Evolutionary conservation across 2,888 invertebrate species (phyloP), one percentile per base, ranked within the genome.

Genomic region (Drosophila tanythrix): DNA sequence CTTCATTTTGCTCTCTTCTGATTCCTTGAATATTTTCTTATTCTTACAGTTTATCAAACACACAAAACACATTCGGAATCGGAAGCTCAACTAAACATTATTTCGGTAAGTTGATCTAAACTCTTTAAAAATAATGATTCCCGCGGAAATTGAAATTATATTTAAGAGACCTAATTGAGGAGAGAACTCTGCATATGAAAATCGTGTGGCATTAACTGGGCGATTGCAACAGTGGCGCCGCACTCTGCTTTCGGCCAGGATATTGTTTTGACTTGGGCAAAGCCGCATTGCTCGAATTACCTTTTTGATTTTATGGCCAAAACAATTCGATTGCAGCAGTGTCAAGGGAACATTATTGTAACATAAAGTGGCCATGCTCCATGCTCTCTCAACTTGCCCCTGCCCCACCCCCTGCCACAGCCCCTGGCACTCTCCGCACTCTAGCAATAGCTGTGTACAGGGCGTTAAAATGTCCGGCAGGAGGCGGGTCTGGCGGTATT

Each of bases 241-340:
- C 18, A n/a, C 21, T 66, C 52, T 13, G 43, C 21, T 56, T 36
- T 3, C 25, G 36, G 69, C 3, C 56, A 46, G 57, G 43, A 55
- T 62, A 53, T 58, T 43, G 55, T 48, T 52, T 46, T 36, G 35
- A 50, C 31, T 46, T 46, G 55, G 56, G 27, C 53, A 60, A 56
- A 64, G 60, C n/a, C 60, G 69, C 53, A 76, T 60, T 71, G 62
- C 67, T 76, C 43, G 88, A 85, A 89, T 82, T 83, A 91, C 83
- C 88, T 85, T 90, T 89, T 89, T 82, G 87, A 91, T 83, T 91
- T 91, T 91, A 91, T 90, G 83, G 80, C 86, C 88, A 83, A 89
- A 89, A 87, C 90, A 88, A 91, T 91, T 91, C 83, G 89, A 88
- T 89, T 88, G 83, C 76, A 72, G 74, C 81, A 79, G 79, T 80